phyloP scores from a whole-genome alignment of 2,113 vertebrate species.

The Sakesphorus luctuosus region DNA sequence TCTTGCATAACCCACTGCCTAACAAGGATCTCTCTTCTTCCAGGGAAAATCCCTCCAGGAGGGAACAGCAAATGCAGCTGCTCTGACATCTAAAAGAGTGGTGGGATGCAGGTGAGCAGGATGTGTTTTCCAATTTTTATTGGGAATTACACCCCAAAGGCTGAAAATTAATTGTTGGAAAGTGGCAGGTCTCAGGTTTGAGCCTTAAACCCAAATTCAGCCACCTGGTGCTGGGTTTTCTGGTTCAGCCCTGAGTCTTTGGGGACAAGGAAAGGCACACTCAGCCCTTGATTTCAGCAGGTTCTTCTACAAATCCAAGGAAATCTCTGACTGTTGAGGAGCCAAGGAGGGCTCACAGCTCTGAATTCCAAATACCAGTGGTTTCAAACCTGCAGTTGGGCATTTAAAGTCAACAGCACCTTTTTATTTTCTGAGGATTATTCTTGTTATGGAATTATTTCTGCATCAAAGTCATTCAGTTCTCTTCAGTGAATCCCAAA shows the following conservation, averaged over 20 bases:
- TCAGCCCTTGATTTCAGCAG: not conserved
- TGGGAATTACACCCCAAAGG: not conserved
- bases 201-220: not conserved
- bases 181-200: rapidly evolving
- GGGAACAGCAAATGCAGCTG: not conserved
- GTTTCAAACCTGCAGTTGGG: rapidly evolving
- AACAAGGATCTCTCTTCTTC: not conserved
- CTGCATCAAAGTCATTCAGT: not conserved
- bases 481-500: not conserved
- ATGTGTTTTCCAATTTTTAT: not conserved
- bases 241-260: not conserved
- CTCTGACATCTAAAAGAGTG: not conserved
- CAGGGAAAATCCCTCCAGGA: not conserved
- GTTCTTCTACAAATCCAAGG: not conserved
- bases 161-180: not conserved
- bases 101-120: not conserved
- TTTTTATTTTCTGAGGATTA: not conserved
- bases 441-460: not conserved
- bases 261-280: not conserved
- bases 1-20: not conserved
- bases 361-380: not conserved
- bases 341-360: not conserved
- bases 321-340: too few species aligned
- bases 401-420: rapidly evolving
- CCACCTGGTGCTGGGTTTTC: not conserved